Evolutionary conservation across 1,140 invertebrate genomes (phyloP), one percentile per base, ranked within the genome.

Genomic region (Hyles vespertilio): DNA sequence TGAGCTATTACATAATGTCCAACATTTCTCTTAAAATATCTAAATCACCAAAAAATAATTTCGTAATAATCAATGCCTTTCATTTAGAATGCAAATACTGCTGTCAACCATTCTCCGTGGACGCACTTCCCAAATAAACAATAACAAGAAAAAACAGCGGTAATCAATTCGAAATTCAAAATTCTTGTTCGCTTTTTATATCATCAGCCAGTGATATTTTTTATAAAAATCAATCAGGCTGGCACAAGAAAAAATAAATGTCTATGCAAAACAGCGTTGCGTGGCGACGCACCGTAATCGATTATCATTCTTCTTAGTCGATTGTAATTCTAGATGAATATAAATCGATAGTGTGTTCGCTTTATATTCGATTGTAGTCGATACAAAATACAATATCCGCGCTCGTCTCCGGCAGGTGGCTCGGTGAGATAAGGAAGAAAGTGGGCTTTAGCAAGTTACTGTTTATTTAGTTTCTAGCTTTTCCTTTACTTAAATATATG

Each of bases 381-480:
- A 69, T 66, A 57, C 53, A 36, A 61, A 50, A 63, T 57, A 11
- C 46, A 48, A 48, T 48, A 48, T 32, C 59, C 67, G 56, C 56
- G 56, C 62, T 47, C 61, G 62, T 63, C 52, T 58, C 64, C 47
- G 68, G 72, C 74, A 69, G 69, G 69, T 69, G 62, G 58, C 60
- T 52, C 56, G 47, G 33, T 22, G 55, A 67, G 60, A 68, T 69
- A 67, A 61, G 53, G 44, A 63, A 56, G 69, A 71, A 74, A 72
- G 70, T 70, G 58, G 60, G 67, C 54, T 67, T 59, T 56, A 63
- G 64, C 65, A 64, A 67, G 65, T 60, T 58, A 68, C 65, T 62
- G 68, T 71, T 71, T 73, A 64, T 70, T 73, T 72, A 73, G 69
- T 73, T 62, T 49, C 3, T 34, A 33, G 51, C 51, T 54, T 58